A percentile compares a stretch with the other conserved stretches of the same genome.
These are phyloP conservation scores for Dreissena rostriformis DNA, from an alignment of 1,140 invertebrate species.

Conservation along the genomic window DNA sequence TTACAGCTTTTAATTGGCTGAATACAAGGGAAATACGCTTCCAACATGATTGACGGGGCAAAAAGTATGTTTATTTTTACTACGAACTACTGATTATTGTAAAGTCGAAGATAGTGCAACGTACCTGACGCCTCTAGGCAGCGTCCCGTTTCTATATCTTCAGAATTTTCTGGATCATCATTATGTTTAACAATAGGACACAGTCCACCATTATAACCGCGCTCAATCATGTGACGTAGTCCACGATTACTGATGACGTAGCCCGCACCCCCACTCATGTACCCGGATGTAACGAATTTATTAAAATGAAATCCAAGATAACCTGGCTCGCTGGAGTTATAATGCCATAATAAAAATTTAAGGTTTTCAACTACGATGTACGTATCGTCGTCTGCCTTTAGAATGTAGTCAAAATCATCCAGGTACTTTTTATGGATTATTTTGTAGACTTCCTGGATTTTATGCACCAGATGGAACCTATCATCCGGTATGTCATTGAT, in stretches of 20 bases:
- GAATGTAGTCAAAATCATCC: conserved; percentile 71
- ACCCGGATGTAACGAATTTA: conserved; percentile 58
- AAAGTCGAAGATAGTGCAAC: neutral
- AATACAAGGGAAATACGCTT: too few species aligned
- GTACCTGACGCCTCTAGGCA: conserved; percentile 54
- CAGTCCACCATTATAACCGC: conserved; percentile 34
- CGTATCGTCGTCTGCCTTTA: conserved; percentile 82
- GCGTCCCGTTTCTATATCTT: conserved; percentile 63
- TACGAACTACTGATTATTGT: too few species aligned
- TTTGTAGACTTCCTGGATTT: conserved; percentile 52
- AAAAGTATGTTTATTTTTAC: too few species aligned
- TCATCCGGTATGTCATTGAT: conserved; percentile 45
- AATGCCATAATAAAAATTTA: conserved; percentile 89
- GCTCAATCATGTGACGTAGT: conserved; percentile 50
- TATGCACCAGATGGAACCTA: conserved; percentile 48
- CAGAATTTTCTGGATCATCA: conserved; percentile 54
- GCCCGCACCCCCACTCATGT: conserved; percentile 65
- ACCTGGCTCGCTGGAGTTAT: conserved; percentile 65
- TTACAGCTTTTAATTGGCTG: too few species aligned
- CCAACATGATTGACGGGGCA: too few species aligned
- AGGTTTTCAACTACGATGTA: conserved; percentile 96
- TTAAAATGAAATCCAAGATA: conserved; percentile 67
- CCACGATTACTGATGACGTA: conserved; percentile 65
- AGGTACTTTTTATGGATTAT: conserved; percentile 54
- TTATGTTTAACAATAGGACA: conserved; percentile 38